These are phyloP conservation scores for Climacteris rufus DNA, from an alignment of 2,113 vertebrate genomes.

Conservation along the genomic window DNA sequence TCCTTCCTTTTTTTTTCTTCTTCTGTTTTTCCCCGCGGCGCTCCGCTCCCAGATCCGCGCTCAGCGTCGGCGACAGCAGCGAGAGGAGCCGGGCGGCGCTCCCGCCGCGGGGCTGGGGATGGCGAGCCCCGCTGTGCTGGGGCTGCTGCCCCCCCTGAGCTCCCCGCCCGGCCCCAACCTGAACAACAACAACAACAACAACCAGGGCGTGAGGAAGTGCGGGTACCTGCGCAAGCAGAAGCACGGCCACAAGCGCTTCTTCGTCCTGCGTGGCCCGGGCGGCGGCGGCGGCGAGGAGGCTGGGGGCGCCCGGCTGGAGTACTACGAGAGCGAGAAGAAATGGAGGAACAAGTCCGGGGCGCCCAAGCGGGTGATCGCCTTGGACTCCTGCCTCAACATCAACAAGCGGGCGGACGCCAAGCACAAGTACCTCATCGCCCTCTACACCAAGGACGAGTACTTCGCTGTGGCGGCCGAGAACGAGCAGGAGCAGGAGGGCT, in stretches of 20 bases:
- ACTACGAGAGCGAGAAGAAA: slow-evolving; percentile 99
- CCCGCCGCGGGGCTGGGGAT: slow-evolving; percentile 20
- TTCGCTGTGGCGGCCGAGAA: slow-evolving; percentile 94
- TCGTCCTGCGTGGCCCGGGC: slow-evolving; percentile 83
- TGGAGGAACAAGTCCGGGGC: slow-evolving; percentile 92
- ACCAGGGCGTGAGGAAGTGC: slow-evolving; percentile 83
- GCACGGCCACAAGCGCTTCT: slow-evolving; percentile 95
- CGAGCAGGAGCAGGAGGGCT: slow-evolving; percentile 93
- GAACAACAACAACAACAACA: slow-evolving; percentile 76
- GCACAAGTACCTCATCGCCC: slow-evolving; percentile 94
- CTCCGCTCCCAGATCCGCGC: not conserved
- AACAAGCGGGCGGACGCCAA: slow-evolving; percentile 96
- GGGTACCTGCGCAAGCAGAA: slow-evolving; percentile 96
- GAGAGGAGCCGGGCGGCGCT: not conserved
- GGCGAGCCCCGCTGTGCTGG: slow-evolving; percentile 42
- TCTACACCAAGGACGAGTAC: slow-evolving; percentile 97
- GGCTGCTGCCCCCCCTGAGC: slow-evolving; percentile 13
- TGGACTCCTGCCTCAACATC: slow-evolving; percentile 94
- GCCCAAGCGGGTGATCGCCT: slow-evolving; percentile 88
- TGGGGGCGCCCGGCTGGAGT: slow-evolving; percentile 87
- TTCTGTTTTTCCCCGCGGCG: not conserved
- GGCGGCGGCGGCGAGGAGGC: slow-evolving; percentile 59
- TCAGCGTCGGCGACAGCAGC: not conserved
- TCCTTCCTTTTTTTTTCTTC: not conserved
- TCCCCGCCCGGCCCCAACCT: slow-evolving; percentile 62